Evolutionary conservation across 2,113 vertebrate species (phyloP).

Genomic region (Gallinago media): DNA sequence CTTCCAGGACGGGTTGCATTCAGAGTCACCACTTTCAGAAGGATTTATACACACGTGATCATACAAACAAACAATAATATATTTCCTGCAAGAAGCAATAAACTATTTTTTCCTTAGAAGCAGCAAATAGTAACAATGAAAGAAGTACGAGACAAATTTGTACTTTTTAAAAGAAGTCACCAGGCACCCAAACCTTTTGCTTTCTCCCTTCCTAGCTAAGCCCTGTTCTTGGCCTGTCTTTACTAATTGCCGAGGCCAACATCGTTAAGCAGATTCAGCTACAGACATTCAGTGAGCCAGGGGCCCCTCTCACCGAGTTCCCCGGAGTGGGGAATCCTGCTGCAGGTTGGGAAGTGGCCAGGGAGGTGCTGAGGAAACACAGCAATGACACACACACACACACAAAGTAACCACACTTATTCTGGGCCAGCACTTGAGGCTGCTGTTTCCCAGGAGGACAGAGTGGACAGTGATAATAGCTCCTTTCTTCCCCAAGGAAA

Average conservation of each 20-base stretch:
- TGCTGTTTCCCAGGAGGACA: background rate
- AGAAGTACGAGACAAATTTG: background rate
- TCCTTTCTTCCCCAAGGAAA: background rate
- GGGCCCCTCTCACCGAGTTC: background rate
- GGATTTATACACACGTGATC: background rate
- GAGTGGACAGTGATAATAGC: background rate
- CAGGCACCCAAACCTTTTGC: background rate
- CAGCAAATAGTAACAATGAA: background rate
- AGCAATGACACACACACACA: accelerated
- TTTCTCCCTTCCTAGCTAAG: background rate
- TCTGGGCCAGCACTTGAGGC: background rate
- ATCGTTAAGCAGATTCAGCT: background rate
- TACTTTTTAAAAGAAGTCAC: background rate
- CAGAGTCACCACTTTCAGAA: background rate
- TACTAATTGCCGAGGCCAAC: background rate
- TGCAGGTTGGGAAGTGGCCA: background rate
- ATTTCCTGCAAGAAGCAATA: background rate
- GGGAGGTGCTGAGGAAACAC: accelerated
- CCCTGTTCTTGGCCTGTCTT: background rate
- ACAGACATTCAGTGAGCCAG: background rate
- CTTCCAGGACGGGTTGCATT: background rate
- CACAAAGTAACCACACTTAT: background rate
- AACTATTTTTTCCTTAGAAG: background rate
- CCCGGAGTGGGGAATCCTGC: too few relatives aligned
- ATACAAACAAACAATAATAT: background rate